A percentile compares a stretch with the other conserved stretches of the same genome.
These are phyloP conservation scores for Volucella inflata DNA, from an alignment of 2,888 invertebrate species.

Conservation along the genomic window DNA sequence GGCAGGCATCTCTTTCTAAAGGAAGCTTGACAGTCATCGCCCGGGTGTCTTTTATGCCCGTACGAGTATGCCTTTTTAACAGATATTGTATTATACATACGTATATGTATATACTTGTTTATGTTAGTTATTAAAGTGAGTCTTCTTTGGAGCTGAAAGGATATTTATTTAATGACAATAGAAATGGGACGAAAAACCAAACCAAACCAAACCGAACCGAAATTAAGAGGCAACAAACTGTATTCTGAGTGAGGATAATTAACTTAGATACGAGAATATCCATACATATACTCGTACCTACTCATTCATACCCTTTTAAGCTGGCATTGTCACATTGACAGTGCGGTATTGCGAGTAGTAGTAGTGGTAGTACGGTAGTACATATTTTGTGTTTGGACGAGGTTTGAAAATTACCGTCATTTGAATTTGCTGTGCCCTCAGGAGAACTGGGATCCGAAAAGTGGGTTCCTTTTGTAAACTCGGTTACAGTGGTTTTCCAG, in stretches of 20 bases:
- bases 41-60: constrained; percentile 64
- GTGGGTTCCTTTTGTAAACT: constrained; percentile 54
- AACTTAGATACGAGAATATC: constrained; percentile 38
- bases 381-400: constrained; percentile 41
- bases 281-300: no score
- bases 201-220: constrained; percentile 34
- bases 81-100: constrained; percentile 14
- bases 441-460: neutral
- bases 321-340: neutral
- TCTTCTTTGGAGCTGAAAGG: constrained; percentile 71
- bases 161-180: constrained; percentile 73
- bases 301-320: constrained; percentile 16
- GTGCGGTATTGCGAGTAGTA: no score
- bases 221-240: constrained; percentile 34
- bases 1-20: neutral
- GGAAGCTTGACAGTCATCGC: constrained; percentile 41
- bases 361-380: no score
- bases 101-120: neutral
- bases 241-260: constrained; percentile 29
- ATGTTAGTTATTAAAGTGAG: constrained; percentile 73
- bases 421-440: constrained; percentile 51
- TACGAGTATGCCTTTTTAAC: constrained; percentile 28
- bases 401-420: constrained; percentile 67
- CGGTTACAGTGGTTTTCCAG: constrained; percentile 46
- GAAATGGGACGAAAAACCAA: constrained; percentile 57